Conservation (phyloP, 2,113 vertebrate genomes). For the Python bivittatus region DNA sequence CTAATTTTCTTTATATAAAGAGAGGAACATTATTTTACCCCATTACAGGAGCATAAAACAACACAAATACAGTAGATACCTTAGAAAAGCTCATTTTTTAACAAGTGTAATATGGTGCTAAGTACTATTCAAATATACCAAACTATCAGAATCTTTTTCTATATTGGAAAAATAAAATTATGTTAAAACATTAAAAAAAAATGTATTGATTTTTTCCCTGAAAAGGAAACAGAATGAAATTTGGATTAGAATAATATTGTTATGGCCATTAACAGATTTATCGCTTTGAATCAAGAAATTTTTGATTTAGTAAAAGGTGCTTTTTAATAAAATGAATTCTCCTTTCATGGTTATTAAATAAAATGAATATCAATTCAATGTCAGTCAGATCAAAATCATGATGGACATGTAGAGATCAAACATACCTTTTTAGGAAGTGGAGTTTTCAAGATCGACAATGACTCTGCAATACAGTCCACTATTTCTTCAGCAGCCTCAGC, state of each 20-base stretch:
- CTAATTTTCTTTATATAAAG: not conserved
- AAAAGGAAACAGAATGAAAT: not conserved
- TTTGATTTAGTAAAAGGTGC: not conserved
- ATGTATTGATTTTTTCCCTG: not conserved
- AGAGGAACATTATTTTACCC: not conserved
- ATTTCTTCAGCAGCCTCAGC: conserved; percentile 98
- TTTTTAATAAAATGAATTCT: not conserved
- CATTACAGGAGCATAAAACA: not conserved
- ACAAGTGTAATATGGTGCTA: not conserved
- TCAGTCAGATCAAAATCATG: not conserved
- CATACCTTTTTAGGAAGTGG: conserved; percentile 97
- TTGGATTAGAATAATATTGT: not conserved
- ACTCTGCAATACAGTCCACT: conserved; percentile 95
- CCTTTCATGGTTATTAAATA: not conserved
- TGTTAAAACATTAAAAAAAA: not conserved
- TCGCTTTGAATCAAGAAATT: not conserved
- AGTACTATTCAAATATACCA: not conserved
- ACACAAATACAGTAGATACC: not conserved
- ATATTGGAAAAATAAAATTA: not conserved
- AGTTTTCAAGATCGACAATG: conserved; percentile 96
- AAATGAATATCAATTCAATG: not conserved
- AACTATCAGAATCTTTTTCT: not conserved
- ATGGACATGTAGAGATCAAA: not conserved
- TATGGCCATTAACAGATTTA: not conserved
- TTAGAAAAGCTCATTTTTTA: not conserved